Conservation (phyloP, 2,113 vertebrate species). For the Cebidichthys violaceus region DNA sequence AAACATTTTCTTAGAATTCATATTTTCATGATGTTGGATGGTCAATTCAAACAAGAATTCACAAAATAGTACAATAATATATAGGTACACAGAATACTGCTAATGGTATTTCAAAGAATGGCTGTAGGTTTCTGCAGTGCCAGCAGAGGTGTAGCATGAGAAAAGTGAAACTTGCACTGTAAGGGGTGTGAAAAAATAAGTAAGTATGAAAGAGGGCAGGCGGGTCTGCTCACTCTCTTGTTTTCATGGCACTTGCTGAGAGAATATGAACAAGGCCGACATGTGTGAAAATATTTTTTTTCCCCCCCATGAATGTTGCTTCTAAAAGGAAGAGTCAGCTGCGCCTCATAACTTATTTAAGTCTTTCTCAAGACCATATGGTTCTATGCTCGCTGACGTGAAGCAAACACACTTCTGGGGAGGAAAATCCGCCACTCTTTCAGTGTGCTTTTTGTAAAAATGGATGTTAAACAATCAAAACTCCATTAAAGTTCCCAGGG, state of each 20-base stretch:
- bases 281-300: constrained; percentile 56
- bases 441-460: constrained; percentile 75
- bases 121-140: constrained; percentile 43
- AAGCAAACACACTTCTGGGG: constrained; percentile 61
- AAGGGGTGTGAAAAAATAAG: constrained; percentile 18
- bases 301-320: constrained; percentile 35
- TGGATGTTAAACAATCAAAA: constrained; percentile 87
- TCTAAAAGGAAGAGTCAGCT: constrained; percentile 72
- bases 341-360: constrained; percentile 82
- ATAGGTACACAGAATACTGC: constrained; percentile 2
- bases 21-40: constrained; percentile 23
- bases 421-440: constrained; percentile 67
- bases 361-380: constrained; percentile 83
- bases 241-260: constrained; percentile 48
- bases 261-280: constrained; percentile 36
- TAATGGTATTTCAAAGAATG: constrained; percentile 32
- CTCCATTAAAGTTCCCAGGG: constrained; percentile 80
- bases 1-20: constrained; percentile 14
- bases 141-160: constrained; percentile 26
- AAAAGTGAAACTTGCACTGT: constrained; percentile 38
- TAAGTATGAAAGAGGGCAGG: constrained; percentile 15
- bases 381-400: constrained; percentile 70
- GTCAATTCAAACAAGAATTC: constrained; percentile 8
- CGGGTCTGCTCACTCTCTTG: constrained; percentile 17
- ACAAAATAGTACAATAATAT: constrained; percentile 14